Percentiles rank a stretch among this genome's conserved stretches.
phyloP scores from a whole-genome alignment of 2,113 vertebrate species.

The Engraulis encrasicolus region DNA sequence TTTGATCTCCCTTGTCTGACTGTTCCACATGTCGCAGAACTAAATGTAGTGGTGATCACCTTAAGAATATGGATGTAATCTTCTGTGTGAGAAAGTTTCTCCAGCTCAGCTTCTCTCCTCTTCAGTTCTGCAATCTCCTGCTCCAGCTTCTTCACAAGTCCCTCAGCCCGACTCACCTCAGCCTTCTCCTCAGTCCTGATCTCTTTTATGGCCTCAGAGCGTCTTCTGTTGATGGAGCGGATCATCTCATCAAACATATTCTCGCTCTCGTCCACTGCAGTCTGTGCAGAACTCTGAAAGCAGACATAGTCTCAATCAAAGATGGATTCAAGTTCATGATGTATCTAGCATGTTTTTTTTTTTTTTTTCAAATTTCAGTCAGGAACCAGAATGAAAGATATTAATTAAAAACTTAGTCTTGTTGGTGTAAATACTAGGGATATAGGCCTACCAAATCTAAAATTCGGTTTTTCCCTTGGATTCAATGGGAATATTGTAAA shows the following conservation, averaged over 20 bases:
- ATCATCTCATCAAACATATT: slow-evolving; percentile 3
- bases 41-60: neutral
- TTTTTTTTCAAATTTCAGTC: too few species aligned
- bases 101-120: slow-evolving; percentile 36
- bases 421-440: too few species aligned
- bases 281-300: slow-evolving; percentile 11
- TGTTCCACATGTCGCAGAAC: too few species aligned
- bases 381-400: too few species aligned
- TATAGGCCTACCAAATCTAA: too few species aligned
- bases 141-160: slow-evolving; percentile 4
- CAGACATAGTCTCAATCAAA: too few species aligned
- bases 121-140: slow-evolving; percentile 8
- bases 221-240: neutral
- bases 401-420: too few species aligned
- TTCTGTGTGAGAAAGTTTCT: slow-evolving; percentile 30
- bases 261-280: neutral
- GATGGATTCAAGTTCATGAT: too few species aligned
- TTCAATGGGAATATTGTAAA: too few species aligned
- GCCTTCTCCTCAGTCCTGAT: slow-evolving; percentile 12
- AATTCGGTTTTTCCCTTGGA: too few species aligned
- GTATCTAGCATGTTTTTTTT: too few species aligned
- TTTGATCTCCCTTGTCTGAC: too few species aligned
- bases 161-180: slow-evolving; percentile 3
- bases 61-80: slow-evolving; percentile 17
- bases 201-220: neutral